These are phyloP conservation scores for Tetramorium parvispinum DNA, from an alignment of 1,140 invertebrate genomes.

Conservation along the genomic window DNA sequence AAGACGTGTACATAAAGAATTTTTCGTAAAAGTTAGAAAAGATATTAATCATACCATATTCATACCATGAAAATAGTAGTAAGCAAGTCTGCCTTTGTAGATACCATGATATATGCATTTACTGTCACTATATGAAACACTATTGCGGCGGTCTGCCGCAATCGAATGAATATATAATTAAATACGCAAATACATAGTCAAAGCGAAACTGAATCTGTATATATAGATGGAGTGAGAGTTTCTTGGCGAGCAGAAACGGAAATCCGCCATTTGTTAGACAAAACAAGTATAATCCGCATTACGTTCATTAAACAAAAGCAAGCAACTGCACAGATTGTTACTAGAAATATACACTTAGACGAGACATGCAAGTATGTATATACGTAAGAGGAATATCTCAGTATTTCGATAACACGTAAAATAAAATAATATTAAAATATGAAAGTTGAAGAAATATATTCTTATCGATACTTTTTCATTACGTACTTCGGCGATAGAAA, in stretches of 20 bases:
- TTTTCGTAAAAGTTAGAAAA: not conserved
- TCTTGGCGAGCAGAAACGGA: not conserved
- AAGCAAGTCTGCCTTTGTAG: not conserved
- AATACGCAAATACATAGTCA: conserved; percentile 3
- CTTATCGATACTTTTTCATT: not conserved
- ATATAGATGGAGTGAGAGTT: not conserved
- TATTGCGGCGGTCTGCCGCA: not conserved
- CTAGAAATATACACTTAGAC: conserved; percentile 2
- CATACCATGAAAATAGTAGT: not conserved
- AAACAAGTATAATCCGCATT: conserved; percentile 20
- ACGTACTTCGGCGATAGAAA: not conserved
- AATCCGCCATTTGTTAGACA: not conserved
- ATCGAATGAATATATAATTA: not conserved
- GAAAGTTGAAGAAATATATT: not conserved
- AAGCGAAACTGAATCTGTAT: conserved; percentile 3
- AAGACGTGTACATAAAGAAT: not conserved
- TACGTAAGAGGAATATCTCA: not conserved
- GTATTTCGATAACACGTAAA: not conserved
- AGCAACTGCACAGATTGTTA: not conserved
- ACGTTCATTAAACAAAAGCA: conserved; percentile 20
- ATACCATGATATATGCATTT: not conserved
- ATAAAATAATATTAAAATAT: not conserved
- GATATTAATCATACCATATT: not conserved
- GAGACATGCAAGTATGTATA: not conserved
- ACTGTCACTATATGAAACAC: not conserved